A percentile compares a stretch with the other conserved stretches of the same genome.
Conservation (phyloP, 2,797 vertebrate species). For the Lagothrix lagotricha region DNA sequence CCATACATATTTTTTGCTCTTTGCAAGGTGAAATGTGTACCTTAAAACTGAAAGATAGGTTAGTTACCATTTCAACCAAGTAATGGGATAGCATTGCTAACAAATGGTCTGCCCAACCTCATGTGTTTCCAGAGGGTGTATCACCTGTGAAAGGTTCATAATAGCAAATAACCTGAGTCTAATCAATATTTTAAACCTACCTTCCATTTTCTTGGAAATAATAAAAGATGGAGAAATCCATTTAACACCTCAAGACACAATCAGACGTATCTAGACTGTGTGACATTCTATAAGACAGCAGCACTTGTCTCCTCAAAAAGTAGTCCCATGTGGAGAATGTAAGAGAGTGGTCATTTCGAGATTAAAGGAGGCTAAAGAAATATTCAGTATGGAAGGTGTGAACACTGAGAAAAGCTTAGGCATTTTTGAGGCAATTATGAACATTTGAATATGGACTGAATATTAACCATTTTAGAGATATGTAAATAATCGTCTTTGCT, state of each 20-base stretch:
- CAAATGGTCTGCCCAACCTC: accelerated
- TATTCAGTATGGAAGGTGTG: not conserved
- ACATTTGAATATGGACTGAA: not conserved
- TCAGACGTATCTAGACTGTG: not conserved
- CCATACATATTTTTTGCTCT: not conserved
- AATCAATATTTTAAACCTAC: not conserved
- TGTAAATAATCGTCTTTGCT: not conserved
- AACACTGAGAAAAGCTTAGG: not conserved
- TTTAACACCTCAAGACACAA: not conserved
- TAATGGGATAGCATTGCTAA: not conserved
- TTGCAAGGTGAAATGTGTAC: not conserved
- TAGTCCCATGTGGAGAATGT: not conserved
- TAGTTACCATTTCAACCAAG: not conserved
- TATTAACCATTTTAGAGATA: not conserved
- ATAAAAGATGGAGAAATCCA: not conserved
- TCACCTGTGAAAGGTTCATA: not conserved
- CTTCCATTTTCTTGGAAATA: not conserved
- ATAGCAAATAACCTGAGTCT: not conserved
- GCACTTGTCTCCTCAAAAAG: not conserved
- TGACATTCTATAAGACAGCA: not conserved
- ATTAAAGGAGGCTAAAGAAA: not conserved
- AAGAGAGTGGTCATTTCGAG: not conserved
- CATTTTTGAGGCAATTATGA: not conserved
- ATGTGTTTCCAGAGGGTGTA: not conserved
- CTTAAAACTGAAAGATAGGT: not conserved